Conservation (phyloP, 2,113 vertebrate species). For the Panurus biarmicus region DNA sequence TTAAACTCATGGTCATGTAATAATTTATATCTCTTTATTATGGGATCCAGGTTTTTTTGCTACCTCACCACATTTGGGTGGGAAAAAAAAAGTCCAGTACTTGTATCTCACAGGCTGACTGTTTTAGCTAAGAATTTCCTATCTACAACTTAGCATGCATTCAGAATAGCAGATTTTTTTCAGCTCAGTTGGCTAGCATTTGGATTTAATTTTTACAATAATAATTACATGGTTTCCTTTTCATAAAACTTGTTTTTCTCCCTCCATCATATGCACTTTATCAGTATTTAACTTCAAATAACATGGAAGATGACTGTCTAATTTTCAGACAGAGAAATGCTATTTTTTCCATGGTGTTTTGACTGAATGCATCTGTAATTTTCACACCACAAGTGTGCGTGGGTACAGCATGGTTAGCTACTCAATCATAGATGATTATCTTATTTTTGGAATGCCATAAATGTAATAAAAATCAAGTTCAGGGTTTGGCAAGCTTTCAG, state of each 20-base stretch:
- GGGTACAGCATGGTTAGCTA: constrained; percentile 65
- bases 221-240: constrained; percentile 13
- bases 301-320: constrained; percentile 7
- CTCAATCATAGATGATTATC: constrained; percentile 59
- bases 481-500: constrained; percentile 12
- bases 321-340: constrained; percentile 53
- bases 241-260: constrained; percentile 16
- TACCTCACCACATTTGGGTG: not conserved
- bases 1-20: not conserved
- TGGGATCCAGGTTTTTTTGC: not conserved
- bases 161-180: not conserved
- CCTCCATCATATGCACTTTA: not conserved
- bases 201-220: not conserved
- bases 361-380: constrained; percentile 63
- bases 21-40: not conserved
- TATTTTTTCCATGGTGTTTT: constrained; percentile 59
- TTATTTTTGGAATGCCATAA: constrained; percentile 68
- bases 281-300: constrained; percentile 38
- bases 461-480: constrained; percentile 58
- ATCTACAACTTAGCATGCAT: not conserved
- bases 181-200: not conserved
- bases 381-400: constrained; percentile 67
- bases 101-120: not conserved
- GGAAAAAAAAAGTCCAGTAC: not conserved
- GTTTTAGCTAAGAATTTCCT: not conserved